phyloP scores from a whole-genome alignment of 1,140 invertebrate species.

The Drosophila kurseongensis region DNA sequence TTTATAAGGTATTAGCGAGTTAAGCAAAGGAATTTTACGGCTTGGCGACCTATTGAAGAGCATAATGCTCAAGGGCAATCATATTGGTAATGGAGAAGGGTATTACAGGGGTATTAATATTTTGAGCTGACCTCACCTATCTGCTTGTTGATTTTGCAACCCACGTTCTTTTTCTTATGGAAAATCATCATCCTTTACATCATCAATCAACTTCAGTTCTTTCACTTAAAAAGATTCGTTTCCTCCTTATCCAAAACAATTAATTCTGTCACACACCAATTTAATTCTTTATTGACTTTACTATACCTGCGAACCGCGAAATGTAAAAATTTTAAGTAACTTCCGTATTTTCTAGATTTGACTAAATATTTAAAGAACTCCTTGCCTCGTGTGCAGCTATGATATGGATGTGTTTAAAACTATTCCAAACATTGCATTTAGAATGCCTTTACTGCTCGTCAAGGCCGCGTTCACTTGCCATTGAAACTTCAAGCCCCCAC shows the following conservation, averaged over 20 bases:
- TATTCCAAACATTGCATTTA: background rate
- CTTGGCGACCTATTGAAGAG: constrained; percentile 16
- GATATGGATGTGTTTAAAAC: background rate
- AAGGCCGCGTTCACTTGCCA: constrained; percentile 43
- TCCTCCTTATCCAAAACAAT: background rate
- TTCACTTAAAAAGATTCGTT: background rate
- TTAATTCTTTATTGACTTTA: background rate
- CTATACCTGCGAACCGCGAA: no score
- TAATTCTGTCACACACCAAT: background rate
- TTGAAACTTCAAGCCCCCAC: constrained; percentile 44
- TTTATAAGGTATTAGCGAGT: constrained; percentile 65
- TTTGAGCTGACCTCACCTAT: background rate
- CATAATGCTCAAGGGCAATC: constrained; percentile 1
- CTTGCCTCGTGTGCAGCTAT: background rate
- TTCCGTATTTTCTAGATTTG: no score
- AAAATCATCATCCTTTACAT: background rate
- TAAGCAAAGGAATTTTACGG: constrained; percentile 41
- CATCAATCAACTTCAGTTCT: constrained; percentile 6
- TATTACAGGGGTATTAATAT: constrained; percentile 18
- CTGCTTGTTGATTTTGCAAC: constrained; percentile 7
- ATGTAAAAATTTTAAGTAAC: no score
- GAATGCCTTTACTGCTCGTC: constrained; percentile 6
- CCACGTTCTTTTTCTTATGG: constrained; percentile 10
- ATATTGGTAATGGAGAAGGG: constrained; percentile 3
- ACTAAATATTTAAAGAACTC: background rate